Evolutionary conservation across 1,140 invertebrate species (phyloP), one percentile per base, ranked within the genome.

Genomic region (Drosophila ercepeae): DNA sequence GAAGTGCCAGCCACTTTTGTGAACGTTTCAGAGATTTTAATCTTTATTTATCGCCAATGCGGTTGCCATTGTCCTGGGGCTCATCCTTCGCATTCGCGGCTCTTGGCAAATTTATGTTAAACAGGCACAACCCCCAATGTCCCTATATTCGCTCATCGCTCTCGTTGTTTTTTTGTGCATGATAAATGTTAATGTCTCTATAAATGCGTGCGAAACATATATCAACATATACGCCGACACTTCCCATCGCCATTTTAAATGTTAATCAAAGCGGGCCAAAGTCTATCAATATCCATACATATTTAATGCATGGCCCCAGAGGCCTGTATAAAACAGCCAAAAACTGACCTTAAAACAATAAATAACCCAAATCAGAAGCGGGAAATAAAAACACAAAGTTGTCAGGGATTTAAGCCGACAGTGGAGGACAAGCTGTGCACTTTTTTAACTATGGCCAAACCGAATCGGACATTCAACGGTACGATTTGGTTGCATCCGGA

Each of bases 21-120:
- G 81, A 78, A 71, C 79, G 75, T 81, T 84, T 60, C 82, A 81
- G 76, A 86, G 76, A 88, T 84, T 84, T 84, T 84, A 84, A 84
- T 84, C 81, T 84, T 84, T 84, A 84, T 84, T 84, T 84, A 84
- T 84, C 72, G 81, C 54, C 76, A 25, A 39, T 84, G 74, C 54
- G 54, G 53, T 52, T 5, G 75, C 27, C 48, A 50, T 64, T 64
- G 59, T 64, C 44, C 58, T 32, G 14, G 13, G 13, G 49, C 29
- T 32, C 52, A 36, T 63, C 64, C 63, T 48, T 45, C 16, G 7
- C 18, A 18, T 19, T 4, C 36, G 18, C 48, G 34, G 58, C 44
- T 32, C 27, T 57, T 45, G 39, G 45, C 14, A 34, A 61, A 73
- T 68, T 58, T 83, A 67, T 76, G 55, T 74, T 81, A 81, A 81